Base-by-base conservation (phyloP, 2,888 invertebrate genomes). In the Drosophila seclusa region DNA sequence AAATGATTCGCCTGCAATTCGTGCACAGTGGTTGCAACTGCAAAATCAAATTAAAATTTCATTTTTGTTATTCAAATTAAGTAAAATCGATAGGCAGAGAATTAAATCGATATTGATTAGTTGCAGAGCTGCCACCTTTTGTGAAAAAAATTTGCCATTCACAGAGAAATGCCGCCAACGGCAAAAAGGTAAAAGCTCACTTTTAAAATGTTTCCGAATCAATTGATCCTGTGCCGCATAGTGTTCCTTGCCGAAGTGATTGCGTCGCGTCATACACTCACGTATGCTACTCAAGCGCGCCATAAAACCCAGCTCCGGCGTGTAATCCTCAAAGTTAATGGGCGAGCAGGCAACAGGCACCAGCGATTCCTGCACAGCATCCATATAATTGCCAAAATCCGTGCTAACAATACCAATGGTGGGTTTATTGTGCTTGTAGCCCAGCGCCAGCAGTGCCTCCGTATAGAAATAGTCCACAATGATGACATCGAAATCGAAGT, bases 211-310 rank as follows among this genome's bases (percentile, higher is more conserved):
- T 70, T 91, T 92, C n/a, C 73, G 73, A 21, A 92, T 90, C 2
- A 93, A 48, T 53, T 90, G 61, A 40, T 93, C 90, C 67, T 94
- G 93, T 36, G 87, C 90, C 2, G 82, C 84, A 50, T 91, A 83
- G 68, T 92, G 91, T 29, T 90, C 89, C n/a, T 80, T 84, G 40
- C 83, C 76, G 40, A 92, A 87, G 54, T 86, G 89, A 16, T 90
- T 83, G 5, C 93, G 85, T 5, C 93, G 87, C 7, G 89, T 78
- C 18, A 92, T 67, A 18, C 92, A 91, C 1, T 90, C 73, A 2
- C 93, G 93, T 0, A 94, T 91, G 79, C 95, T 95, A 27, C 93
- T 90, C 8, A 95, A 68, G 76, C 95, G 91, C 59, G 93, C 92
- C 74, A 91, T 91, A 78, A 95, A 95, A 32, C 93, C 94, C 80